These are phyloP conservation scores for Stramonita haemastoma DNA, from an alignment of 2,888 invertebrate genomes.

Conservation along the genomic window DNA sequence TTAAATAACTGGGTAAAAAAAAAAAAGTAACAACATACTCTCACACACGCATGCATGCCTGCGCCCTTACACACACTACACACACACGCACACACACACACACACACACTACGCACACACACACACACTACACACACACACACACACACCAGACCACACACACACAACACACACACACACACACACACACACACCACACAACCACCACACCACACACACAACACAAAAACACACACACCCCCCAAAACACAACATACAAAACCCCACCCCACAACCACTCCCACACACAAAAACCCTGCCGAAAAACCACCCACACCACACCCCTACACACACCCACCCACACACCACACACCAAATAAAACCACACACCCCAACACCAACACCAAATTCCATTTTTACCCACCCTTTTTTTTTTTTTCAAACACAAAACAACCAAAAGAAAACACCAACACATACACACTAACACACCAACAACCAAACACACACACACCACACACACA, in stretches of 20 bases:
- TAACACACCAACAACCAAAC: not conserved
- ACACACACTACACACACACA: not conserved
- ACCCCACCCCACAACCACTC: not conserved
- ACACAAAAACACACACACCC: not conserved
- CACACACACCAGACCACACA: too few relatives aligned
- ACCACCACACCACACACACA: too few relatives aligned
- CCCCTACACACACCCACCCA: not conserved
- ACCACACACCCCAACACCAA: not conserved
- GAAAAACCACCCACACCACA: not conserved
- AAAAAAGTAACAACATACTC: too few relatives aligned
- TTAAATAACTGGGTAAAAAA: too few relatives aligned
- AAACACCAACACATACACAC: not conserved
- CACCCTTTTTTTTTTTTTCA: too few relatives aligned
- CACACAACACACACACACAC: too few relatives aligned
- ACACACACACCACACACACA: not conserved
- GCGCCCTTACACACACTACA: not conserved
- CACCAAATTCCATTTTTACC: too few relatives aligned
- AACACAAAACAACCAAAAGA: too few relatives aligned
- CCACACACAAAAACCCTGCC: not conserved
- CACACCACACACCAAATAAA: not conserved
- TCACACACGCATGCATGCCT: not conserved
- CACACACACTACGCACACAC: not conserved
- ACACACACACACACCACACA: too few relatives aligned
- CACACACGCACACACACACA: not conserved
- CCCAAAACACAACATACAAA: not conserved